Evolutionary conservation across 1,140 invertebrate genomes (phyloP).

Genomic region (Solen grandis): DNA sequence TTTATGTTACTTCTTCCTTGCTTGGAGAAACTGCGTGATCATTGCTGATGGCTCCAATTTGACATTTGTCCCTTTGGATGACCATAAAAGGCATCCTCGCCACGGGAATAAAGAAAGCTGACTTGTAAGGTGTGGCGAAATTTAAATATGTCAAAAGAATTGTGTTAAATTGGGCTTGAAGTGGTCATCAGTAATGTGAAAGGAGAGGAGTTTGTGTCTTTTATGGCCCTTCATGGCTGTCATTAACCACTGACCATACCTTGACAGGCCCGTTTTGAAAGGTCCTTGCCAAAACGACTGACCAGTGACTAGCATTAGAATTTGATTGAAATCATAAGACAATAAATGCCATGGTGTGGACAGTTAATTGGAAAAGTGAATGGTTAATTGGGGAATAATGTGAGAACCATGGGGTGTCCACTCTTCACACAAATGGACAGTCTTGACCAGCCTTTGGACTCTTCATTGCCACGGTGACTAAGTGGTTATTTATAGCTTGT

Average conservation of each 20-base stretch:
- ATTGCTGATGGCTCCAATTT: too few species aligned
- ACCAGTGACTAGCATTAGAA: slow-evolving; percentile 26
- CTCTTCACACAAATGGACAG: slow-evolving; percentile 24
- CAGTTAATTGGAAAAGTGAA: slow-evolving; percentile 54
- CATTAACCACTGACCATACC: slow-evolving; percentile 14
- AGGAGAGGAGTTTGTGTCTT: slow-evolving; percentile 23
- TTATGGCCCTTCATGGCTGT: slow-evolving; percentile 26
- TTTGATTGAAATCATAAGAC: slow-evolving; percentile 58
- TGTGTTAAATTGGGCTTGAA: slow-evolving; percentile 49
- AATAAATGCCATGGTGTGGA: slow-evolving; percentile 44
- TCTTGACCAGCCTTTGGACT: slow-evolving; percentile 24
- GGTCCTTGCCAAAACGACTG: slow-evolving; percentile 18
- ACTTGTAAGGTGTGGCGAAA: slow-evolving; percentile 37
- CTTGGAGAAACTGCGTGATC: too few species aligned
- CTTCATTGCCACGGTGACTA: background rate
- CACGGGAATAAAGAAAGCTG: too few species aligned
- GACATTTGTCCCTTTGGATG: too few species aligned
- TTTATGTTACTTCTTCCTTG: too few species aligned
- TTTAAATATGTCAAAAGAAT: slow-evolving; percentile 53
- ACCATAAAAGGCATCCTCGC: too few species aligned
- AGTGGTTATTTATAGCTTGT: slow-evolving; percentile 7
- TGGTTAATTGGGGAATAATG: slow-evolving; percentile 56
- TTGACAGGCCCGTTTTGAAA: slow-evolving; percentile 32
- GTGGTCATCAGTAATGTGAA: slow-evolving; percentile 32
- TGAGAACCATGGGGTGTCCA: slow-evolving; percentile 49